phyloP scores from a whole-genome alignment of 2,888 invertebrate genomes.

The Podabrus alpinus region DNA sequence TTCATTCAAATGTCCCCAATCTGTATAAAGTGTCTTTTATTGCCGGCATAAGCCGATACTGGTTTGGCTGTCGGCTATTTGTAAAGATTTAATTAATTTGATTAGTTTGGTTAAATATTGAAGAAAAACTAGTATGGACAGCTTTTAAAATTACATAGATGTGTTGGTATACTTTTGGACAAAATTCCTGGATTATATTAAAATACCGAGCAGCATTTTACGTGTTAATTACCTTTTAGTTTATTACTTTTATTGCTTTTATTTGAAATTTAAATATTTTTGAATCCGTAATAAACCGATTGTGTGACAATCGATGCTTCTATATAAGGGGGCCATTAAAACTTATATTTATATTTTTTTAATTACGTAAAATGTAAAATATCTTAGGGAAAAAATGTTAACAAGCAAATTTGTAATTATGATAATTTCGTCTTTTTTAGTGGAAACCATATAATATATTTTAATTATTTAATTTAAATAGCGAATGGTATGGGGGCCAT shows the following conservation, averaged over 20 bases:
- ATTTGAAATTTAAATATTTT: not conserved
- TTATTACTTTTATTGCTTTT: not conserved
- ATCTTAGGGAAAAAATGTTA: not conserved
- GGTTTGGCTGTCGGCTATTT: constrained; percentile 32
- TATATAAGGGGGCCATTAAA: not conserved
- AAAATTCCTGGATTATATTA: not conserved
- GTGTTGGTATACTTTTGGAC: not conserved
- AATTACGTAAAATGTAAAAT: not conserved
- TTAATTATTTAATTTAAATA: not conserved
- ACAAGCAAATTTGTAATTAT: not conserved
- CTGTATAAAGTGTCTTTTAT: constrained; percentile 19
- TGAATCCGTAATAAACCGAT: not conserved
- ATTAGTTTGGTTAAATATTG: constrained; percentile 28
- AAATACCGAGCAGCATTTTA: not conserved
- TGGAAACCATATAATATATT: not conserved
- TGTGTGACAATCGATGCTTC: not conserved
- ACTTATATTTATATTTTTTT: not conserved
- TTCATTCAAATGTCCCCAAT: constrained; percentile 28
- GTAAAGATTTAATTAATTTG: constrained; percentile 34
- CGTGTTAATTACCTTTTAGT: not conserved
- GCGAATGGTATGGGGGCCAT: not conserved
- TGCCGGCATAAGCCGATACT: constrained; percentile 24
- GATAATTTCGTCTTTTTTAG: not conserved
- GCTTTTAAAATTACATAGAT: not conserved
- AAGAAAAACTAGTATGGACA: not conserved